Evolutionary conservation across 2,888 invertebrate species (phyloP).

Genomic region (Scaptodrosophila latifasciaeformis): DNA sequence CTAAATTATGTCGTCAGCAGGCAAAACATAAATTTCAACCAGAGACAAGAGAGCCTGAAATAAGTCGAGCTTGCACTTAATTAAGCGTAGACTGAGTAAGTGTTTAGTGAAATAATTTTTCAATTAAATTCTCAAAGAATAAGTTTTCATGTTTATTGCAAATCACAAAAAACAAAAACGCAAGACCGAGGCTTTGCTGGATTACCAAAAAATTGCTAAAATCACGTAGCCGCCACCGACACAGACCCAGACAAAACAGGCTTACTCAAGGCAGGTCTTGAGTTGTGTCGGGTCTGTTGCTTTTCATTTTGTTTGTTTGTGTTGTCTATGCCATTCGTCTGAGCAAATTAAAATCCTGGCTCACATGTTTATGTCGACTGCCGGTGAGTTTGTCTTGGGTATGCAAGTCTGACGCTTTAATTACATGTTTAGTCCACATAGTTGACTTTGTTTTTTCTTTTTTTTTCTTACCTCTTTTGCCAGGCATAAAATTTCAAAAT

Average conservation of each 20-base stretch:
- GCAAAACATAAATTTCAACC: too few relatives aligned
- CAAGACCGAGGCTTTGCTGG: background rate
- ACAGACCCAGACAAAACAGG: too few relatives aligned
- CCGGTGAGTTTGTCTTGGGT: slow-evolving; percentile 8
- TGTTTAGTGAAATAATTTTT: background rate
- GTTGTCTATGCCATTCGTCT: slow-evolving; percentile 9
- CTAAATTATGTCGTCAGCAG: too few relatives aligned
- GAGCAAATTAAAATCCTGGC: slow-evolving; percentile 40
- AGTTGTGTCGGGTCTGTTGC: slow-evolving; percentile 11
- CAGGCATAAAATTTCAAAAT: background rate
- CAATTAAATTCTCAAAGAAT: background rate
- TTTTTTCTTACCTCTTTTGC: too few relatives aligned
- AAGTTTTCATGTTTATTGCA: background rate
- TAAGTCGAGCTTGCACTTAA: slow-evolving; percentile 46
- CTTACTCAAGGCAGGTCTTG: background rate
- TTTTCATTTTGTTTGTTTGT: background rate
- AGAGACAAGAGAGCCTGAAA: too few relatives aligned
- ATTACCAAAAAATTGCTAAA: background rate
- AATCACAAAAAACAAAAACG: background rate
- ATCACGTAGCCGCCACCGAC: background rate
- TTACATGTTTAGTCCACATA: background rate
- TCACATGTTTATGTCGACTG: slow-evolving; percentile 42
- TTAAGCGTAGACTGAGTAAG: slow-evolving; percentile 34
- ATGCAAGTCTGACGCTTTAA: background rate
- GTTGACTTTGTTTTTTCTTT: background rate